Conservation (phyloP, 2,113 vertebrate genomes). For the Prunella fulvescens region DNA sequence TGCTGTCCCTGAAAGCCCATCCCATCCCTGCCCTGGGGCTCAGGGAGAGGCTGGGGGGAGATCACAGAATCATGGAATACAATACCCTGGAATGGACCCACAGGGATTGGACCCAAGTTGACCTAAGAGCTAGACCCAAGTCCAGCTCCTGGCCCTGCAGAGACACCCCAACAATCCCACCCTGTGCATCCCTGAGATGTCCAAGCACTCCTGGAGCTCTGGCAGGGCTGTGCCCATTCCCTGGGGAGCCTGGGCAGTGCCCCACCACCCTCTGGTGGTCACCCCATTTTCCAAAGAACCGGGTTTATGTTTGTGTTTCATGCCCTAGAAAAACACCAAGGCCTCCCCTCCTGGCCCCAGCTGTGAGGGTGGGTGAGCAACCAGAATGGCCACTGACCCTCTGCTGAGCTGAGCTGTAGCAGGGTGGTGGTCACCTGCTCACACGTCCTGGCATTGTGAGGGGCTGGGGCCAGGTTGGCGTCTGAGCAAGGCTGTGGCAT, state of each 20-base stretch:
- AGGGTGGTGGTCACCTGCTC: neutral
- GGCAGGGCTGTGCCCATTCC: accelerated
- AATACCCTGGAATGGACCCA: neutral
- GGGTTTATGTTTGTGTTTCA: neutral
- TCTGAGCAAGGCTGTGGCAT: neutral
- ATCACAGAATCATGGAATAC: neutral
- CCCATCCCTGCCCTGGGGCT: neutral
- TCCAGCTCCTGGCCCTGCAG: accelerated
- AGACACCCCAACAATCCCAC: neutral
- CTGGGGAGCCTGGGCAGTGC: neutral
- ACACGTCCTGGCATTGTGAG: accelerated
- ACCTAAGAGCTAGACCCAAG: neutral
- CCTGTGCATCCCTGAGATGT: accelerated
- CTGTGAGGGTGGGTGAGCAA: neutral
- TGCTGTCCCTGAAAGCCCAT: neutral
- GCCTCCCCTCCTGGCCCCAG: neutral
- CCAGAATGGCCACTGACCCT: neutral
- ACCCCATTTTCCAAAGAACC: neutral
- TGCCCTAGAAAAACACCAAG: neutral
- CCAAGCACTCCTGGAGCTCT: neutral
- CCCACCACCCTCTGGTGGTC: neutral
- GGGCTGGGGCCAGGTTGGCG: neutral
- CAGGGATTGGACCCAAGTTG: neutral
- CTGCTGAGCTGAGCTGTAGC: neutral
- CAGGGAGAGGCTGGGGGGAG: neutral